These are phyloP conservation scores for Melitaea athalia DNA, from an alignment of 2,888 invertebrate species.

Conservation along the genomic window DNA sequence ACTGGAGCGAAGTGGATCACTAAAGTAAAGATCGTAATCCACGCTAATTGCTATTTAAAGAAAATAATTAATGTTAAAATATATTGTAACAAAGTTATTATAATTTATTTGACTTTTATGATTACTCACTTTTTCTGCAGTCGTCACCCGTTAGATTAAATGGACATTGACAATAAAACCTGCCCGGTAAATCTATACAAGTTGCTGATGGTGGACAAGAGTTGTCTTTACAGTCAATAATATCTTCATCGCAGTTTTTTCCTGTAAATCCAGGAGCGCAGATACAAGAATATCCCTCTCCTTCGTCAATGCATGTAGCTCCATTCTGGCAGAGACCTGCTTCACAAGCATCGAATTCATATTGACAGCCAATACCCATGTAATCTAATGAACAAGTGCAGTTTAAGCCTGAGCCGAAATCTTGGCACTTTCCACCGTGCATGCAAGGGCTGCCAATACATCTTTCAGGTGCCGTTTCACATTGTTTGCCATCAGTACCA, in stretches of 20 bases:
- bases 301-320: slow-evolving; percentile 94
- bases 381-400: slow-evolving; percentile 95
- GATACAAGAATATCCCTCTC: slow-evolving; percentile 91
- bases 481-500: slow-evolving; percentile 98
- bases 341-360: slow-evolving; percentile 96
- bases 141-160: slow-evolving; percentile 98
- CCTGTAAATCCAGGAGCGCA: slow-evolving; percentile 92
- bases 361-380: slow-evolving; percentile 95
- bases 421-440: slow-evolving; percentile 97
- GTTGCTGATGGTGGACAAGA: slow-evolving; percentile 97
- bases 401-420: slow-evolving; percentile 96
- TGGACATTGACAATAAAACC: slow-evolving; percentile 97
- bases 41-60: slow-evolving; percentile 93
- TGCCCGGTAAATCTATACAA: slow-evolving; percentile 94
- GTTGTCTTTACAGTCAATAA: slow-evolving; percentile 94
- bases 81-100: slow-evolving; percentile 5
- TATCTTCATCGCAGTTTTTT: slow-evolving; percentile 94
- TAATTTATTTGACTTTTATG: slow-evolving; percentile 9
- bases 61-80: slow-evolving; percentile 5
- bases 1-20: slow-evolving; percentile 93
- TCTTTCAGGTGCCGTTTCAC: slow-evolving; percentile 97
- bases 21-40: slow-evolving; percentile 98
- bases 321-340: slow-evolving; percentile 96
- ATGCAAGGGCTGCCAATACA: slow-evolving; percentile 97
- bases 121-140: slow-evolving; percentile 93